Evolutionary conservation across 2,797 vertebrate species (phyloP), one percentile per base, ranked within the genome.

Genomic region (Rhodeus uyekii): DNA sequence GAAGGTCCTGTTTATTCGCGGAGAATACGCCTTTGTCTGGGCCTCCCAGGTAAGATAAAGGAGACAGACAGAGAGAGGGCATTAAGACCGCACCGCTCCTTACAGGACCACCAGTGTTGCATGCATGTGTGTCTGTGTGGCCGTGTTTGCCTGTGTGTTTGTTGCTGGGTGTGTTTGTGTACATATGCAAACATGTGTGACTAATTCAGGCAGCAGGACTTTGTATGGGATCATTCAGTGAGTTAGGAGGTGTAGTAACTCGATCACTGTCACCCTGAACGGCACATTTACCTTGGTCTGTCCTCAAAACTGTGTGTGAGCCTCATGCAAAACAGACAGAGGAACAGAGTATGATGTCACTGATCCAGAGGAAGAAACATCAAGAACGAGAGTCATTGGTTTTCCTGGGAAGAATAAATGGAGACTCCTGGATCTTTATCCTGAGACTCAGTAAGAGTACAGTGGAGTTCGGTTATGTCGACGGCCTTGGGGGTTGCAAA

Each of bases 1-100:
- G 91, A 93, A 38, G 48, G 80, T 85, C 88, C 87, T 94, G 91
- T 94, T 93, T 93, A 92, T 93, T 92, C 90, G 91, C 88, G 88
- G 91, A 87, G 79, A 86, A 90, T 90, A 86, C 85, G 86, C 90
- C 90, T 93, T 93, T 94, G 93, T 93, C 90, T 90, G 86, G 87
- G 87, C 88, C 89, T 90, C 90, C 90, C 89, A 89, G 39, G 78
- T 78, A 80, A 92, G 87, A 94, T 91, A 92, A 92, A 64, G 46
- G 46, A 80, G 50, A 68, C 36, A 58, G 78, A 36, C 12, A 38
- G 53, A 81, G 88, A 85, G 44, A 19, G 87, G 86, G 90, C 87
- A 87, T 90, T 88, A 91, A 89, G 87, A 86, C 8, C 8, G 10
- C 39, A 42, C 80, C 58, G 86, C 88, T 87, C 71, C 74, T 84